Evolutionary conservation across 53 echinoderm and acorn worm species (phyloP).

Genomic region (Actinopyga echinites): DNA sequence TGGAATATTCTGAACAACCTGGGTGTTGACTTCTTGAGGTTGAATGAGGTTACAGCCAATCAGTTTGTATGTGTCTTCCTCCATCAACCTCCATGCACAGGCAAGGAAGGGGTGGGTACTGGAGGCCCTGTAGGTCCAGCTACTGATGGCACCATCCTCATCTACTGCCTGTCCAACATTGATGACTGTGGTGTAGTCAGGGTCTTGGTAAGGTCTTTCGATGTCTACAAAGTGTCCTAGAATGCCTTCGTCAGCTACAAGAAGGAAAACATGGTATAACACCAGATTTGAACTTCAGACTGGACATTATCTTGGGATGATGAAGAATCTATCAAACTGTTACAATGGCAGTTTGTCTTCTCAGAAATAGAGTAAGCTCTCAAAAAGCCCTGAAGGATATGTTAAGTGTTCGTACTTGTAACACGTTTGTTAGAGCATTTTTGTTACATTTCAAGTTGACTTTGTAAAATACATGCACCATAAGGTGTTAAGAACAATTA

Average conservation of each 20-base stretch:
- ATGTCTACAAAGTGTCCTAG: conserved; percentile 5
- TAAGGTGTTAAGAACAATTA: no score
- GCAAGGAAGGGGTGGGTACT: background rate
- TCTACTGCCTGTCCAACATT: background rate
- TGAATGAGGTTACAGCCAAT: conserved; percentile 21
- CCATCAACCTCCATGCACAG: conserved; percentile 3
- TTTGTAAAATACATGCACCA: no score
- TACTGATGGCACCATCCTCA: background rate
- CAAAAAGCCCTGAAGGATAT: no score
- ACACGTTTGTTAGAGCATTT: no score
- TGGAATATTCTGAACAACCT: background rate
- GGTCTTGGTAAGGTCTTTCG: background rate
- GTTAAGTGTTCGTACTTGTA: no score
- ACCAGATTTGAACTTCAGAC: no score
- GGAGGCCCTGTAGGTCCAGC: conserved; percentile 9
- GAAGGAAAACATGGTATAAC: no score
- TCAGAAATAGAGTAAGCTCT: no score
- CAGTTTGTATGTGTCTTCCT: conserved; percentile 18
- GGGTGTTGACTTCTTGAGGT: background rate
- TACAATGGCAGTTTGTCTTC: no score
- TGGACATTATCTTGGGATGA: no score
- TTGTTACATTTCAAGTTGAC: no score
- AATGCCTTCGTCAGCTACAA: background rate
- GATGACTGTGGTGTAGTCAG: conserved; percentile 16
- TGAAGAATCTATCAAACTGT: no score